Evolutionary conservation across 2,888 invertebrate species (phyloP).

Genomic region (Neelides folsomi): DNA sequence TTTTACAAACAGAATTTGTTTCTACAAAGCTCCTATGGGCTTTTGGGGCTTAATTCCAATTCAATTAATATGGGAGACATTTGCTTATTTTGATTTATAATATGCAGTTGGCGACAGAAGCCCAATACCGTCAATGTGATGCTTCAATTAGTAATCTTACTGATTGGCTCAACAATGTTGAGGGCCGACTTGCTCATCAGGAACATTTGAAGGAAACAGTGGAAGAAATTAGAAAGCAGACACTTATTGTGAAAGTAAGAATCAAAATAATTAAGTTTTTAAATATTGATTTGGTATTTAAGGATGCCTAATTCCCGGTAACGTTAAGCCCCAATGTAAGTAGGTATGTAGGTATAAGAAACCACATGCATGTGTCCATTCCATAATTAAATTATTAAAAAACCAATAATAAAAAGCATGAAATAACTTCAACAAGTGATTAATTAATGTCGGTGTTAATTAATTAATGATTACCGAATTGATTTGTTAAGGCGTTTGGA

Average conservation of each 20-base stretch:
- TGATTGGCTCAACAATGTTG: conserved; percentile 74
- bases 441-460: too few species aligned
- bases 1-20: background rate
- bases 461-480: too few species aligned
- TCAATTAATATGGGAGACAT: conserved; percentile 34
- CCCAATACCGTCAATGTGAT: conserved; percentile 82
- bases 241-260: conserved; percentile 69
- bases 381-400: too few species aligned
- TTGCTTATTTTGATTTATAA: conserved; percentile 29
- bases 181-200: conserved; percentile 68
- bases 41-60: background rate
- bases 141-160: conserved; percentile 69
- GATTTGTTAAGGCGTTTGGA: too few species aligned
- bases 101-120: conserved; percentile 82
- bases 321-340: too few species aligned
- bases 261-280: too few species aligned
- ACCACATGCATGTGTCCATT: too few species aligned
- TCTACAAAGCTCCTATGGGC: background rate
- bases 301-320: conserved; percentile 8
- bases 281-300: too few species aligned
- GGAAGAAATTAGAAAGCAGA: conserved; percentile 75
- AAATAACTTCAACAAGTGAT: too few species aligned
- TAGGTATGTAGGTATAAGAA: too few species aligned
- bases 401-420: too few species aligned
- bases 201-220: conserved; percentile 74